phyloP scores from a whole-genome alignment of 2,888 invertebrate genomes.

The Meghimatium bilineatum region DNA sequence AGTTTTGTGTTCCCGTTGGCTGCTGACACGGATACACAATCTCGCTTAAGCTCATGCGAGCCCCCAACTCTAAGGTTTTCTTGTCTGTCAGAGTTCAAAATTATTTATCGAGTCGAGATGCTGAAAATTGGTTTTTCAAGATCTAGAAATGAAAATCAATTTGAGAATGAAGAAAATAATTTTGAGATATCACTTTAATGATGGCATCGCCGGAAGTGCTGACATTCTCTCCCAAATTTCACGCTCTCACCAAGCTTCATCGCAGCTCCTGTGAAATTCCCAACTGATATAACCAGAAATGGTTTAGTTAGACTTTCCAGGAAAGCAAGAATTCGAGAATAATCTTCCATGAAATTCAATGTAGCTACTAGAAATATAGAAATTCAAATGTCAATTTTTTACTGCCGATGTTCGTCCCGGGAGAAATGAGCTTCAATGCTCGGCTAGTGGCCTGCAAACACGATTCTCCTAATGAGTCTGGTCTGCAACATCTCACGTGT shows the following conservation, averaged over 20 bases:
- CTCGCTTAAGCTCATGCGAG: background rate
- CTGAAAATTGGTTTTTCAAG: conserved; percentile 33
- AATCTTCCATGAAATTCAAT: background rate
- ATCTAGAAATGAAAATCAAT: conserved; percentile 35
- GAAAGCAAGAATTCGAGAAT: conserved; percentile 16
- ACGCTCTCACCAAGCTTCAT: conserved; percentile 19
- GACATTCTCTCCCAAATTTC: conserved; percentile 29
- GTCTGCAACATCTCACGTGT: background rate
- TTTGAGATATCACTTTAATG: conserved; percentile 35
- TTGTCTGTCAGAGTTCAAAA: background rate
- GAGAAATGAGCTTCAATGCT: background rate
- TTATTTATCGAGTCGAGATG: conserved; percentile 25
- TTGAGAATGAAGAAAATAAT: conserved; percentile 25
- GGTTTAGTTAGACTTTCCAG: conserved; percentile 10
- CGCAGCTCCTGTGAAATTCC: background rate
- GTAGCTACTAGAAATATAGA: background rate
- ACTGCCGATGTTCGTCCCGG: background rate
- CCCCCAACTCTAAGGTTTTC: conserved; percentile 6
- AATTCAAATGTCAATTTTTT: background rate
- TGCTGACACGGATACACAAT: background rate
- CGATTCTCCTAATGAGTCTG: background rate
- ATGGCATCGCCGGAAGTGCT: conserved; percentile 32
- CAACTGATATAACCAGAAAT: background rate
- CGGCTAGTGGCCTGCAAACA: background rate
- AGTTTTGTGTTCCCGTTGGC: background rate